Base-by-base conservation (phyloP, 2,797 vertebrate species). In the Sardinella longiceps region DNA sequence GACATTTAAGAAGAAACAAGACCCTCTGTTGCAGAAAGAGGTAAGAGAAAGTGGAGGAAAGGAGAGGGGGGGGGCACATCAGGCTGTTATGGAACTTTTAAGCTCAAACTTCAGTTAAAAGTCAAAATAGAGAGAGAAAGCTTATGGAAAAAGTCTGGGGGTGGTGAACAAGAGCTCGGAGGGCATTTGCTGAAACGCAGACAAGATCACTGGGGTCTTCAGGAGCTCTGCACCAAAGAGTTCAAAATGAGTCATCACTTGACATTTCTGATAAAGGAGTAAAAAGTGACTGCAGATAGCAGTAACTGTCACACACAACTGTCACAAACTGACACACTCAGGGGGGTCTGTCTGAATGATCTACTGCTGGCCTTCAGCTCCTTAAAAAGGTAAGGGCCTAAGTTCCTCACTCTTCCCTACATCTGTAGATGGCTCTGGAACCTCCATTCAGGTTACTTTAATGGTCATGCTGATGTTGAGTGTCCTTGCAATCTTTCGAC, bases 191-290 rank as follows among this genome's bases (percentile, higher is more conserved):
- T 80, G 48, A 85, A 50, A 63, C 82, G 9, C 43, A 70, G 12
- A 53, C 46, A n/a, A 50, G 37, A 14, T 18, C 53, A 81, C 66
- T 88, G 85, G 84, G 91, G 92, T 89, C 86, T 90, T 91, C 46
- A 45, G 70, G 81, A 74, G 82, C n/a, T 50, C 30, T 33, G 3
- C 33, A n/a, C 9, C 45, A 46, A 82, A 10, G 5, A 83, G 91
- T 84, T 89, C 15, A 23, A 88, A 51, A 84, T 95, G 94, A 95
- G 80, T 95, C 94, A 95, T 88, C 56, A 0, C 3, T 70, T 89
- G 90, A 88, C 88, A 90, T 92, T 93, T 87, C 80, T 90, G 90
- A 92, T 89, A 89, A 91, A 83, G 88, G 83, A 82, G 86, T 86
- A 90, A 77, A 39, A 77, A 20, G 56, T 60, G 56, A 60, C n/a